phyloP scores from a whole-genome alignment of 2,888 invertebrate genomes.

The Graphium colonna region DNA sequence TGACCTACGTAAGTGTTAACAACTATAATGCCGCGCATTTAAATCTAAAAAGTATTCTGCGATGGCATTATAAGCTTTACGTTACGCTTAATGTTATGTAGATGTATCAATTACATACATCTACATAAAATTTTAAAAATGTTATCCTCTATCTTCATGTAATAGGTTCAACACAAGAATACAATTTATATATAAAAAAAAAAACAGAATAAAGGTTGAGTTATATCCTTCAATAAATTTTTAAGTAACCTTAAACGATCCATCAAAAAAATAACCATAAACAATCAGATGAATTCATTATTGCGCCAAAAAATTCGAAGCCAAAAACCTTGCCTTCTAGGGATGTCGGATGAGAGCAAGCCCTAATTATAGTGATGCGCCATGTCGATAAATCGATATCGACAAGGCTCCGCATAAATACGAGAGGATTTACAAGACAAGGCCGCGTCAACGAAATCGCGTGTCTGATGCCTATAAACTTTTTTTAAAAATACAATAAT shows the following conservation, averaged over 20 bases:
- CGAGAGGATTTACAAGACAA: slow-evolving; percentile 6
- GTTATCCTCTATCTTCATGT: too few relatives aligned
- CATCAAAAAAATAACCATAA: not conserved
- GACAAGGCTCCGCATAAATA: slow-evolving; percentile 2
- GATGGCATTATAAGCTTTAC: too few relatives aligned
- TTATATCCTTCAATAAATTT: not conserved
- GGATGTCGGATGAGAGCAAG: not conserved
- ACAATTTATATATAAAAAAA: too few relatives aligned
- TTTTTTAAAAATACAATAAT: not conserved
- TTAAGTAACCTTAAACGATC: not conserved
- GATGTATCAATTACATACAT: too few relatives aligned
- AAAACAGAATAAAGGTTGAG: not conserved
- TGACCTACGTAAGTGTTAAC: too few relatives aligned
- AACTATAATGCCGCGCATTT: too few relatives aligned
- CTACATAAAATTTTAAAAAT: too few relatives aligned
- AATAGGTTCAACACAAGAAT: too few relatives aligned
- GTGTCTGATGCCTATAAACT: slow-evolving; percentile 1
- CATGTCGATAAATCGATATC: slow-evolving; percentile 14
- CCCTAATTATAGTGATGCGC: slow-evolving; percentile 12
- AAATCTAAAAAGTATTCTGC: too few relatives aligned
- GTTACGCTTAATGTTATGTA: too few relatives aligned
- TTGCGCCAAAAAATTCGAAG: not conserved
- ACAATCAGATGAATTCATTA: not conserved
- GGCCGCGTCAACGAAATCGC: slow-evolving; percentile 9
- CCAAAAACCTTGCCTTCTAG: not conserved